Percentiles rank a stretch among this genome's conserved stretches.
Conservation (phyloP, 1,140 invertebrate species). For the Ephestia elutella region DNA sequence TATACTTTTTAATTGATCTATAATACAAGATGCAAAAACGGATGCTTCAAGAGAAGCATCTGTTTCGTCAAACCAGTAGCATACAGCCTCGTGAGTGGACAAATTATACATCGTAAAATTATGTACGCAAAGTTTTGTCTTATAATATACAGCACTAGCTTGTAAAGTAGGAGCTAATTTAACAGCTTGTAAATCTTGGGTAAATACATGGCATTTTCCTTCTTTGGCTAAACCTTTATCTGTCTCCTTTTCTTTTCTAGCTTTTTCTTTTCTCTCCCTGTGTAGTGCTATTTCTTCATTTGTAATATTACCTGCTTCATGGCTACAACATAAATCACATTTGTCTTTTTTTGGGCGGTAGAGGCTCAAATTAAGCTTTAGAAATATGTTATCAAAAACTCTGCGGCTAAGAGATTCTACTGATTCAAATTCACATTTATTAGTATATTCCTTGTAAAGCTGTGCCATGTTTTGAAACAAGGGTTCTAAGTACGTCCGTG, state of each 20-base stretch:
- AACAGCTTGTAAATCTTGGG: no score
- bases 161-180: no score
- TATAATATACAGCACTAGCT: no score
- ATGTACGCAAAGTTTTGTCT: no score
- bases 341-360: conserved; percentile 50
- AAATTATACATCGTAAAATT: no score
- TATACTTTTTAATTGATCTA: conserved; percentile 18
- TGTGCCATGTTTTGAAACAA: conserved; percentile 15
- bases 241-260: no score
- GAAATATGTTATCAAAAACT: conserved; percentile 27
- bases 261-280: no score
- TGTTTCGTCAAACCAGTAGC: no score
- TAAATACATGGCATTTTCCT: no score
- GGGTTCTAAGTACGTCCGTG: conserved; percentile 19
- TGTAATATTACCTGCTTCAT: conserved; percentile 38
- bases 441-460: conserved; percentile 15
- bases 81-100: no score
- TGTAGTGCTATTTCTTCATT: conserved; percentile 37
- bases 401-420: conserved; percentile 17
- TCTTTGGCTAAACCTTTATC: no score
- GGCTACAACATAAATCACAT: conserved; percentile 43
- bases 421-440: conserved; percentile 17
- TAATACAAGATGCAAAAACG: conserved; percentile 23
- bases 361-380: conserved; percentile 35
- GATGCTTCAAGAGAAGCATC: conserved; percentile 19